Percentiles rank a stretch among this genome's conserved stretches.
Evolutionary conservation across 2,888 invertebrate species (phyloP).

Genomic region (Cephonodes hylas): DNA sequence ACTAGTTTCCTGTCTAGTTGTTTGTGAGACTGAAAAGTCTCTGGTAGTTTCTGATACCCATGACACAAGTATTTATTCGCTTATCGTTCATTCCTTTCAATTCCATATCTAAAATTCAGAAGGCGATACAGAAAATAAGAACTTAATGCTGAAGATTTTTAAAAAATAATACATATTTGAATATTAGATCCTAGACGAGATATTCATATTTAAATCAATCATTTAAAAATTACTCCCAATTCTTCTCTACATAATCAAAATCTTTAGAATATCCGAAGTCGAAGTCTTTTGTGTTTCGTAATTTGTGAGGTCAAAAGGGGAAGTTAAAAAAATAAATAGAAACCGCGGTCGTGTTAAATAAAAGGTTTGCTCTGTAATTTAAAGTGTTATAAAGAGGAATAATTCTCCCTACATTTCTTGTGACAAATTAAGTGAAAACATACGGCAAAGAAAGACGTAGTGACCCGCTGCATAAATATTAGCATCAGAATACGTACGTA

Average conservation of each 20-base stretch:
- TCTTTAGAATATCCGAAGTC: neutral
- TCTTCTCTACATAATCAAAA: neutral
- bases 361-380: constrained; percentile 18
- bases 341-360: neutral
- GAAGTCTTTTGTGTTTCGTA: neutral
- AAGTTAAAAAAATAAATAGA: constrained; percentile 5
- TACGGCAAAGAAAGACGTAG: constrained; percentile 10
- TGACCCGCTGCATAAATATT: neutral
- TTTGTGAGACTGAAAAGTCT: no score
- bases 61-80: no score
- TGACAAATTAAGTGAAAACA: constrained; percentile 30
- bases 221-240: neutral
- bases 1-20: no score
- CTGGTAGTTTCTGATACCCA: no score
- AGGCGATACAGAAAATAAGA: no score
- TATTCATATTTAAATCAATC: neutral
- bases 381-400: constrained; percentile 27
- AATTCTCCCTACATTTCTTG: constrained; percentile 25
- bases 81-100: no score
- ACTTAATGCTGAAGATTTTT: no score
- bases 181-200: neutral
- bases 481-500: neutral
- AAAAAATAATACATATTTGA: no score
- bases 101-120: no score
- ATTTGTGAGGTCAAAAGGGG: constrained; percentile 4